Percentiles rank a stretch among this genome's conserved stretches.
Conservation (phyloP, 1,140 invertebrate genomes). For the Panonychus citri region DNA sequence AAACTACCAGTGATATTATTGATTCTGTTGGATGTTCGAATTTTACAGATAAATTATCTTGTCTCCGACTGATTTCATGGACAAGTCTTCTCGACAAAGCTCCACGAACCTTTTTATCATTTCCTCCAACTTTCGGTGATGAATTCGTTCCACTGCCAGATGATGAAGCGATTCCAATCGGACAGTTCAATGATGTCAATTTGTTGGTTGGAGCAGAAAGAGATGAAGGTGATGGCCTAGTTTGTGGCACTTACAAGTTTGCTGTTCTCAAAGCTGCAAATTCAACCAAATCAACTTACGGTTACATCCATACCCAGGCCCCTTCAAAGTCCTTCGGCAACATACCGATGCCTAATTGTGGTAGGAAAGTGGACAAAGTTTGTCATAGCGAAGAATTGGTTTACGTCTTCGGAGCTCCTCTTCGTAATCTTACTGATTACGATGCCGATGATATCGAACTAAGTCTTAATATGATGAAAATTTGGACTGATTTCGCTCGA, state of each 20-base stretch:
- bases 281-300: not conserved
- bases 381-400: not conserved
- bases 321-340: not conserved
- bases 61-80: not conserved
- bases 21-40: not conserved
- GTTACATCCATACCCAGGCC: not conserved
- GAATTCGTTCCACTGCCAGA: not conserved
- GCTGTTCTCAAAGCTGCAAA: not conserved
- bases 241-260: not conserved
- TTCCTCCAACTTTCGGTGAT: not conserved
- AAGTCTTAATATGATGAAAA: not conserved
- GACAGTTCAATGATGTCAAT: not conserved
- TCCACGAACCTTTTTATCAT: not conserved
- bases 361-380: not conserved
- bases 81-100: not conserved
- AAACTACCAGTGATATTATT: not conserved
- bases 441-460: not conserved
- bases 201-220: not conserved
- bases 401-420: not conserved
- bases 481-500: not conserved
- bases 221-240: not conserved
- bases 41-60: not conserved
- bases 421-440: not conserved
- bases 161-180: not conserved
- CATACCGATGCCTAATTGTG: not conserved